These are phyloP conservation scores for Apteryx owenii DNA, from an alignment of 2,113 vertebrate species.

Conservation along the genomic window DNA sequence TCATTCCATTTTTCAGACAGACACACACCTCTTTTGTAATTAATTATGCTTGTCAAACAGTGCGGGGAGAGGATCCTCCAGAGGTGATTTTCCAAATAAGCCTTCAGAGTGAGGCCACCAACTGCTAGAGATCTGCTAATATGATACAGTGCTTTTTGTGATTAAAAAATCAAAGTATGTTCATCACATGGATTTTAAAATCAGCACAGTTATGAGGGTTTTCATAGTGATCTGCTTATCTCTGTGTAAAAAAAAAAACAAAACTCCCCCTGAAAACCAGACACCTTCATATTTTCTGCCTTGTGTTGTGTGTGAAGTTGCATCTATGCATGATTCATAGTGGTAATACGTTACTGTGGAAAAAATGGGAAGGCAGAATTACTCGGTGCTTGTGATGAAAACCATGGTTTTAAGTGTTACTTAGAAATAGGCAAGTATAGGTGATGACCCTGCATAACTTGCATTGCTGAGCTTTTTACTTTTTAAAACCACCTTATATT, in stretches of 20 bases:
- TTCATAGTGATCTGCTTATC: not conserved
- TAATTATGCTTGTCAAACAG: not conserved
- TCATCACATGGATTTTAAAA: not conserved
- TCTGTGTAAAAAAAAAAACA: not conserved
- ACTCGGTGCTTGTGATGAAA: not conserved
- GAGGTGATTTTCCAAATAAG: not conserved
- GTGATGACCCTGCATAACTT: not conserved
- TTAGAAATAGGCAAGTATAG: not conserved
- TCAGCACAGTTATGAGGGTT: not conserved
- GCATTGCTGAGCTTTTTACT: not conserved
- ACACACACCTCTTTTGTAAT: conserved; percentile 28
- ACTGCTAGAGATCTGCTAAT: not conserved
- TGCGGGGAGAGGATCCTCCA: not conserved
- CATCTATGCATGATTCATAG: not conserved
- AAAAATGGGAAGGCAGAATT: not conserved
- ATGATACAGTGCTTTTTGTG: not conserved
- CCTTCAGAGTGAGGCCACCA: not conserved
- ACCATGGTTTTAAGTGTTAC: not conserved
- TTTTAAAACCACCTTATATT: not conserved
- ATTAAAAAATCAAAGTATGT: not conserved
- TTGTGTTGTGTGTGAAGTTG: not conserved
- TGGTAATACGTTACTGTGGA: not conserved
- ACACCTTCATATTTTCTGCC: not conserved
- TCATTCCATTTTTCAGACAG: conserved; percentile 55
- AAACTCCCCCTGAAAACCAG: no score